Base-by-base conservation (phyloP, 2,797 vertebrate genomes). In the Lophius americanus region DNA sequence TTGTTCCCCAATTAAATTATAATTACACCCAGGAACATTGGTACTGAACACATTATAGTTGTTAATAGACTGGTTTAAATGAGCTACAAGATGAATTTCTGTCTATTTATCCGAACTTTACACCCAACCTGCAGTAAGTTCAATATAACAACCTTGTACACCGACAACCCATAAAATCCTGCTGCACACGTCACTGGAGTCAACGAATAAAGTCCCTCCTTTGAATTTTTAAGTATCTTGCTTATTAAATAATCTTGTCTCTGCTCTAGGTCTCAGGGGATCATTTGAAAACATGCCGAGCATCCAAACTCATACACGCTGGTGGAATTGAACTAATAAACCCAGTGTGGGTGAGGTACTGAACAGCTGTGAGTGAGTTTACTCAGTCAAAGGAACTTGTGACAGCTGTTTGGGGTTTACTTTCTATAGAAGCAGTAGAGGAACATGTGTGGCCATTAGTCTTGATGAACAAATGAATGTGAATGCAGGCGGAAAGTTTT, bases 361-460 rank as follows among this genome's bases (percentile, higher is more conserved):
- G 60, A 75, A 66, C 76, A 78, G 68, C 61, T 84, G 73, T 64
- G 64, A 39, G 12, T 51, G 74, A 63, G 66, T 48, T 46, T 63
- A 57, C 48, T 33, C 51, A 64, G 42, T 46, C 39, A 62, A 35
- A 67, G 61, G 57, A 77, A 69, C 54, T 12, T 12, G 51, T 59
- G 56, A 73, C 88, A 82, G 54, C 78, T 85, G 75, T 62, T 56
- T 58, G 6, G 42, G 42, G 39, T 41, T 53, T 56, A 55, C 50
- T 41, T 73, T 57, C 49, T 55, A 60, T 7, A 59, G 55, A 39
- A 36, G 14, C 58, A 33, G 41, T 1, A 41, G 42, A 36, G 70
- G 42, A 77, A 69, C 66, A 81, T n/a, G 12, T 78, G 77, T 57
- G 55, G 37, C 71, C 53, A 75, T 75, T 71, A 60, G 62, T 68